These are phyloP conservation scores for Eleginops maclovinus DNA, from an alignment of 2,113 vertebrate genomes.

Conservation along the genomic window DNA sequence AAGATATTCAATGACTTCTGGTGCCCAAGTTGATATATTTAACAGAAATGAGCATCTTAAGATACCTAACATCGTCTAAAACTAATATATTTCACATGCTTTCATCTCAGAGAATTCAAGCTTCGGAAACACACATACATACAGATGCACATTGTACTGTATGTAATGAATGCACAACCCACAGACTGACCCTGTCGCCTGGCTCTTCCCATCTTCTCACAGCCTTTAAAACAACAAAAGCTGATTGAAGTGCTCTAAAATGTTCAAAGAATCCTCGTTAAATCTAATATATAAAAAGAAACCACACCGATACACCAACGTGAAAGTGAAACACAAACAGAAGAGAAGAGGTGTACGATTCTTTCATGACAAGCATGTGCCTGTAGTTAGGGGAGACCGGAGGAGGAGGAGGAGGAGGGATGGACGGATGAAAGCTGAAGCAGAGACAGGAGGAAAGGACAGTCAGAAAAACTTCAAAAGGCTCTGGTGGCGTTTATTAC, in stretches of 20 bases:
- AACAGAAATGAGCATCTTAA: background rate
- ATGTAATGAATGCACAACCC: background rate
- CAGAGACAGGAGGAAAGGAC: constrained; percentile 21
- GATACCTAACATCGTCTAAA: too few relatives aligned
- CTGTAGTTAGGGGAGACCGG: background rate
- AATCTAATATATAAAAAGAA: constrained; percentile 3
- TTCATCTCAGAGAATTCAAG: background rate
- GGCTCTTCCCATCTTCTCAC: background rate
- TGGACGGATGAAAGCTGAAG: constrained; percentile 19
- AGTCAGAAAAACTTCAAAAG: constrained; percentile 35
- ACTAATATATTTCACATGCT: too few relatives aligned
- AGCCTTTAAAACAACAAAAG: constrained; percentile 12
- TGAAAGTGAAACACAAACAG: constrained; percentile 1
- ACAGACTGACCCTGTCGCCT: background rate
- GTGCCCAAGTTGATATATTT: background rate
- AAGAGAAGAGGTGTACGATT: constrained; percentile 7
- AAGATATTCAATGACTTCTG: background rate
- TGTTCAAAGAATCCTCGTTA: background rate
- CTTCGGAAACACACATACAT: background rate
- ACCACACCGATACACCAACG: background rate
- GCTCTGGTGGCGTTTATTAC: constrained; percentile 16
- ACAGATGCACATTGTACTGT: background rate
- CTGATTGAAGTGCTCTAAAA: background rate
- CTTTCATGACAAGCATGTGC: constrained; percentile 8
- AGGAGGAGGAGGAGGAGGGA: constrained; percentile 1